Conservation (phyloP, 2,797 vertebrate species). For the Takifugu rubripes region DNA sequence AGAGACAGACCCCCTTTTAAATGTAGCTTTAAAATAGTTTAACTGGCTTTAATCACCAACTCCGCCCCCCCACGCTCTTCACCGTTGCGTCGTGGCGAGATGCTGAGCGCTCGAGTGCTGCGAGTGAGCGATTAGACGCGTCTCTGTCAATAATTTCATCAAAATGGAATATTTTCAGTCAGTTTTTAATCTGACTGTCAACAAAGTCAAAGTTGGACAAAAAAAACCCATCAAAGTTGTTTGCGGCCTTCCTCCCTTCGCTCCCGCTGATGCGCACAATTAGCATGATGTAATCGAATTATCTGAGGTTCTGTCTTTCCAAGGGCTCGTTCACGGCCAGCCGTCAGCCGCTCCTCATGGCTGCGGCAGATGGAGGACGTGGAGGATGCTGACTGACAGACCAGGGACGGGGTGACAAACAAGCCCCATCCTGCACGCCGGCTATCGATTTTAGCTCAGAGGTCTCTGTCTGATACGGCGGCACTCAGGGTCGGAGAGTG, state of each 20-base stretch:
- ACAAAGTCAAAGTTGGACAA: not conserved
- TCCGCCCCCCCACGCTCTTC: no score
- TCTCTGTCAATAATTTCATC: no score
- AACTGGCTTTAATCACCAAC: no score
- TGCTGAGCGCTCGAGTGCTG: no score
- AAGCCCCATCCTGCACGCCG: slow-evolving; percentile 47
- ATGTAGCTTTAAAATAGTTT: slow-evolving; percentile 11
- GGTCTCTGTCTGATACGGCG: slow-evolving; percentile 59
- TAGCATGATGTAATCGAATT: slow-evolving; percentile 38
- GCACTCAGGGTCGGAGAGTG: slow-evolving; percentile 60
- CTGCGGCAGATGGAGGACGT: slow-evolving; percentile 42
- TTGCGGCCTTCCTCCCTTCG: slow-evolving; percentile 4
- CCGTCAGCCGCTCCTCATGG: slow-evolving; percentile 24
- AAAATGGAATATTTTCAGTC: no score
- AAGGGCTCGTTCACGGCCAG: slow-evolving; percentile 42
- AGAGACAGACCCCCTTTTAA: slow-evolving; percentile 11
- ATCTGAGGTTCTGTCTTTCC: slow-evolving; percentile 40
- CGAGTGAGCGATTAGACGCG: no score
- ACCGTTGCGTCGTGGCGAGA: no score
- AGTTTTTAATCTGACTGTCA: not conserved
- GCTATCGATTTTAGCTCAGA: slow-evolving; percentile 71
- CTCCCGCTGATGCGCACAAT: slow-evolving; percentile 31
- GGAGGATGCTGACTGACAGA: slow-evolving; percentile 60
- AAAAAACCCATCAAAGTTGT: not conserved
- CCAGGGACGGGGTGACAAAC: slow-evolving; percentile 68